phyloP scores from a whole-genome alignment of 2,797 vertebrate genomes.

The Melanogrammus aeglefinus region DNA sequence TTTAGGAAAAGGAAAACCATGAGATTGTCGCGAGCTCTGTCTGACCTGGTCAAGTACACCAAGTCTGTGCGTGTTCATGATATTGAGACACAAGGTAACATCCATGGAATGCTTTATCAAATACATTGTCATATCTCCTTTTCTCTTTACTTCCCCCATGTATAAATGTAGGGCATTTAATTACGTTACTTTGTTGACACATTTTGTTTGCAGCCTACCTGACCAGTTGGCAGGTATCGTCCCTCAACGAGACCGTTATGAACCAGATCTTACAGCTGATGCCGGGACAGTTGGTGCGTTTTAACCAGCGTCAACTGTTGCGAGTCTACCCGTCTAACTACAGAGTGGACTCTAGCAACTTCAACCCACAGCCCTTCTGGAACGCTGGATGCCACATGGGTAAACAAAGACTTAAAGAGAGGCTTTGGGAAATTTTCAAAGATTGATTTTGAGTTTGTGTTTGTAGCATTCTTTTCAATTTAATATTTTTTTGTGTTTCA shows the following conservation, averaged over 20 bases:
- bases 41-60: constrained; percentile 95
- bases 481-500: constrained; percentile 45
- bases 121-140: background rate
- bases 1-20: constrained; percentile 91
- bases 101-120: background rate
- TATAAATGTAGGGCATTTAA: background rate
- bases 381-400: constrained; percentile 93
- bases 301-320: constrained; percentile 93
- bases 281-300: constrained; percentile 79
- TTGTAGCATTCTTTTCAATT: constrained; percentile 1
- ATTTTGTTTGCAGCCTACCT: constrained; percentile 64
- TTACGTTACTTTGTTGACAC: background rate
- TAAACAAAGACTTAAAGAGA: constrained; percentile 40
- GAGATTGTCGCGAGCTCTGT: constrained; percentile 89
- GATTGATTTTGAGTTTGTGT: background rate
- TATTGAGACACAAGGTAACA: constrained; percentile 86
- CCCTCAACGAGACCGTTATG: constrained; percentile 91
- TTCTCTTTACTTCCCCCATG: background rate
- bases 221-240: constrained; percentile 94
- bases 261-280: constrained; percentile 93
- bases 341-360: constrained; percentile 95
- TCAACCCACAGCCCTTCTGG: constrained; percentile 95
- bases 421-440: background rate
- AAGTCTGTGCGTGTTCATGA: constrained; percentile 92
- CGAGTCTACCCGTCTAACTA: constrained; percentile 93